Percentiles rank a stretch among this genome's conserved stretches.
Evolutionary conservation across 2,113 vertebrate genomes (phyloP).

Genomic region (Natator depressus): DNA sequence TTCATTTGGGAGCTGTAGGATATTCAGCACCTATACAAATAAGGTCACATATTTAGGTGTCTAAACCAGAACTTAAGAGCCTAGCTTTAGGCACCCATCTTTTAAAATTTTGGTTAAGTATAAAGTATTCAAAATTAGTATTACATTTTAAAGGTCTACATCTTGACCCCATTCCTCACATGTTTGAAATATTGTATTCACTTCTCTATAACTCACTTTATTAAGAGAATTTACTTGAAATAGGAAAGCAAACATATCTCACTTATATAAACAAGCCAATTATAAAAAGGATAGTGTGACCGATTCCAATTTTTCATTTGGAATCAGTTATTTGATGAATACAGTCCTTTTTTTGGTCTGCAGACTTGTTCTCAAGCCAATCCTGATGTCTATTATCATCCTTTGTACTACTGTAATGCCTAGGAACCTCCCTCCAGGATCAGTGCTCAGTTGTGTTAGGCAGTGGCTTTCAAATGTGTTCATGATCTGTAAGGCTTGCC

Average conservation of each 20-base stretch:
- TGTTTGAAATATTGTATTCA: background rate
- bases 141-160: conserved; percentile 1
- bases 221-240: background rate
- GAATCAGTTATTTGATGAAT: background rate
- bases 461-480: background rate
- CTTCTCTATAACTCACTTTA: background rate
- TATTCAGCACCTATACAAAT: background rate
- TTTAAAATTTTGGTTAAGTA: background rate
- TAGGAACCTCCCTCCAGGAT: accelerated
- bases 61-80: background rate
- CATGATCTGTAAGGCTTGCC: background rate
- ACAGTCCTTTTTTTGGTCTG: background rate
- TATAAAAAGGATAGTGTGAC: background rate
- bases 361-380: background rate
- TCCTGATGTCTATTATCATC: background rate
- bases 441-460: background rate
- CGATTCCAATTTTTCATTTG: background rate
- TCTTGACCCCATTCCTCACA: conserved; percentile 26
- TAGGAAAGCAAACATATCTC: background rate
- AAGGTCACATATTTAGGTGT: background rate
- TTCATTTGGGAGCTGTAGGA: background rate
- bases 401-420: background rate
- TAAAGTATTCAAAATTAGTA: conserved; percentile 4
- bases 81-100: background rate
- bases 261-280: background rate